phyloP scores from a whole-genome alignment of 2,797 vertebrate species.

The Lates japonicus region DNA sequence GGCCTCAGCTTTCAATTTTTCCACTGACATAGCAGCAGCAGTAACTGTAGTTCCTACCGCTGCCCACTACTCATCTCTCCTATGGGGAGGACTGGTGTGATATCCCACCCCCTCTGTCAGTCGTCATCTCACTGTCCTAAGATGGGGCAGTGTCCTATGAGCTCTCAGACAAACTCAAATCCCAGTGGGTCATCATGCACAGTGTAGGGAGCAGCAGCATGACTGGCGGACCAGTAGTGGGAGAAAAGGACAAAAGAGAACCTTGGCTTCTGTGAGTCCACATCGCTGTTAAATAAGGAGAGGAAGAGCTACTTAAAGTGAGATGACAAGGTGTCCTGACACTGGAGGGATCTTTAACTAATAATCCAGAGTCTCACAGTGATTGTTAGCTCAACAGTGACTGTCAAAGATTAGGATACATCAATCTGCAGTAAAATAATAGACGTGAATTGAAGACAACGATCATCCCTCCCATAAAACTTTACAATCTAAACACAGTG shows the following conservation, averaged over 20 bases:
- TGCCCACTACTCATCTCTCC: constrained; percentile 47
- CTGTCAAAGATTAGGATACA: neutral
- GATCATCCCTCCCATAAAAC: neutral
- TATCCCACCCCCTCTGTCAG: constrained; percentile 59
- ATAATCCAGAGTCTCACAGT: constrained; percentile 9
- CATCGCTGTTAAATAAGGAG: constrained; percentile 53
- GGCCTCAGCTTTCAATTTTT: constrained; percentile 67
- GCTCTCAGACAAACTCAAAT: constrained; percentile 43
- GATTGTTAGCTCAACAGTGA: neutral
- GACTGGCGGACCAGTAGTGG: constrained; percentile 35
- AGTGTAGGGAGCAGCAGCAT: constrained; percentile 31
- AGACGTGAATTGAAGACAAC: neutral
- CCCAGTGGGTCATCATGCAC: constrained; percentile 7
- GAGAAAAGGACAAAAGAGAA: constrained; percentile 54
- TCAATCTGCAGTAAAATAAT: neutral
- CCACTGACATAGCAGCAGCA: constrained; percentile 69
- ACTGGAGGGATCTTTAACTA: neutral
- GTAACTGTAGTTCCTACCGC: constrained; percentile 55
- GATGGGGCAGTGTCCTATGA: constrained; percentile 32
- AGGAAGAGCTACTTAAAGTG: constrained; percentile 51
- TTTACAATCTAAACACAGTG: constrained; percentile 22
- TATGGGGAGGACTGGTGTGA: constrained; percentile 48
- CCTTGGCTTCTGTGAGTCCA: constrained; percentile 22
- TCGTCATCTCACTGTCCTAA: constrained; percentile 63
- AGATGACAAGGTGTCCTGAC: constrained; percentile 74